Evolutionary conservation across 2,113 vertebrate genomes (phyloP).

Genomic region (Tragelaphus strepsiceros): DNA sequence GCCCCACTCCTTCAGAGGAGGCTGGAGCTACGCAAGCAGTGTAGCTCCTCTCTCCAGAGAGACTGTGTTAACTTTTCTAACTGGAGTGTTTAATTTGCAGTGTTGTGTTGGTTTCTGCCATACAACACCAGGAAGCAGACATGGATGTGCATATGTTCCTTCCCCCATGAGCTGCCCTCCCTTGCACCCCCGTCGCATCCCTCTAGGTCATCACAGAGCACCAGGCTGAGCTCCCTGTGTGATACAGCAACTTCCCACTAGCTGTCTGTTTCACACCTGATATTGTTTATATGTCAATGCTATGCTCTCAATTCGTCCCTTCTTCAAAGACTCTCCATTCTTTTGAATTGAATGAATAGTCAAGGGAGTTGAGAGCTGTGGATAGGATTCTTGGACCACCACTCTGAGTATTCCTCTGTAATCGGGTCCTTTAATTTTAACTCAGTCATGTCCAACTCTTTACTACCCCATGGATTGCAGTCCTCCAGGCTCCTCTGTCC

Average conservation of each 20-base stretch:
- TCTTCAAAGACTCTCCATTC: neutral
- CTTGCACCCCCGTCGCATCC: rapidly evolving
- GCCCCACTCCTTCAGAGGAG: rapidly evolving
- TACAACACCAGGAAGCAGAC: neutral
- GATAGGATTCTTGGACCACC: neutral
- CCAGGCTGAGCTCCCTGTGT: neutral
- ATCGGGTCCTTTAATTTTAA: neutral
- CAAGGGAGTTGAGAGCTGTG: neutral
- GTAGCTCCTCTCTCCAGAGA: neutral
- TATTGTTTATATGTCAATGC: neutral
- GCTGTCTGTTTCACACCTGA: neutral
- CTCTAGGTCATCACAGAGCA: neutral
- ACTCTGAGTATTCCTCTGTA: neutral
- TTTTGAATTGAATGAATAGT: neutral
- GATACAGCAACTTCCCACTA: neutral
- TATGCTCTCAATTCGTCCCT: neutral
- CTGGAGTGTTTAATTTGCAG: neutral
- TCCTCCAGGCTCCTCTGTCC: neutral
- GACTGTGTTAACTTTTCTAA: neutral
- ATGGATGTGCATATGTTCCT: neutral
- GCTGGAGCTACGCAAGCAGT: rapidly evolving
- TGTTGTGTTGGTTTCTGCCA: neutral
- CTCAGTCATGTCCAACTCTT: neutral
- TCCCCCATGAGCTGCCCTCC: neutral
- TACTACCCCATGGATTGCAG: neutral